Percentiles rank a stretch among this genome's conserved stretches.
phyloP scores from a whole-genome alignment of 1,140 invertebrate species.

The Drosophila insularis region DNA sequence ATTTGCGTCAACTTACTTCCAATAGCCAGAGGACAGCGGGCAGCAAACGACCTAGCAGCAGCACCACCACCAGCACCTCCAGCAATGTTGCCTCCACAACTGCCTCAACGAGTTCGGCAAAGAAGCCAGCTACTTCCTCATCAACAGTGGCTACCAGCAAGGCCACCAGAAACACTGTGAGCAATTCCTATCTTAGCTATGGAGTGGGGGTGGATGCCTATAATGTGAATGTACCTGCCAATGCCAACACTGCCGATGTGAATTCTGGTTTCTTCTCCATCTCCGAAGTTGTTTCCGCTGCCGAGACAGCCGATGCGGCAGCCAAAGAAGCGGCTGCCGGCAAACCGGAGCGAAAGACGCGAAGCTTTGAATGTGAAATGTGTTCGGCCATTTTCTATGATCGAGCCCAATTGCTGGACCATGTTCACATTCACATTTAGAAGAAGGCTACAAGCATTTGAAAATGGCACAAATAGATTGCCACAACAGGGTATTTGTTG shows the following conservation, averaged over 20 bases:
- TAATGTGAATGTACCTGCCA: slow-evolving; percentile 52
- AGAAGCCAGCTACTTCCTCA: slow-evolving; percentile 27
- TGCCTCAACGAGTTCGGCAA: slow-evolving; percentile 13
- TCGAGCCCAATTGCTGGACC: slow-evolving; percentile 88
- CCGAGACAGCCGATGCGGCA: slow-evolving; percentile 64
- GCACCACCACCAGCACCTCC: neutral
- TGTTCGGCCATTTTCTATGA: slow-evolving; percentile 89
- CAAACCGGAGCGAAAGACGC: slow-evolving; percentile 59
- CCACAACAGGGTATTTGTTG: neutral
- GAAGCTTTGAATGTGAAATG: slow-evolving; percentile 88
- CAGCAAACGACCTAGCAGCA: slow-evolving; percentile 27
- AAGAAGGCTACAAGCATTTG: neutral
- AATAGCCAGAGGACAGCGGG: slow-evolving; percentile 33
- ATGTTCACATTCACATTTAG: slow-evolving; percentile 92
- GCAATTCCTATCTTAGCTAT: slow-evolving; percentile 61
- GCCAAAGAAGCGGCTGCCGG: slow-evolving; percentile 57
- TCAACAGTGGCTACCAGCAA: slow-evolving; percentile 21
- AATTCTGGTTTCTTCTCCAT: slow-evolving; percentile 73
- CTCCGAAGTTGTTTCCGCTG: slow-evolving; percentile 71
- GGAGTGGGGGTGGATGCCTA: slow-evolving; percentile 60
- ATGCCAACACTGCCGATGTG: slow-evolving; percentile 53
- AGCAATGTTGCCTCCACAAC: slow-evolving; percentile 16
- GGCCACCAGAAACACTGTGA: slow-evolving; percentile 42
- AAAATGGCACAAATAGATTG: neutral
- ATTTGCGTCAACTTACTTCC: slow-evolving; percentile 51